These are phyloP conservation scores for Chionodraco myersi DNA, from an alignment of 2,113 vertebrate genomes.

Conservation along the genomic window DNA sequence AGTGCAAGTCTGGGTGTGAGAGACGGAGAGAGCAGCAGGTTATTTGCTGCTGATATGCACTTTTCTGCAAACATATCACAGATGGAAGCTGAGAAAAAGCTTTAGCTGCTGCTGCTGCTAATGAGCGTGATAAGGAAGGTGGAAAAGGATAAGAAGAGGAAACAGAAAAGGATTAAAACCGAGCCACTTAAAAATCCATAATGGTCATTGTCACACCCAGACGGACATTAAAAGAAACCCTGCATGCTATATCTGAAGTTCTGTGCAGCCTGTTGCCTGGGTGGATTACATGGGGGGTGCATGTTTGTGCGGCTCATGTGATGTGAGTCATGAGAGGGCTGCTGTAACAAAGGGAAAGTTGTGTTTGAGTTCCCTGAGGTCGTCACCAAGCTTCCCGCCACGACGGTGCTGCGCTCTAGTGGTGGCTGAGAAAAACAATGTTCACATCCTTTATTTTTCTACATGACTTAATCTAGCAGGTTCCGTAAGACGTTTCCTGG, in stretches of 20 bases:
- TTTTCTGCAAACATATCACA: constrained; percentile 36
- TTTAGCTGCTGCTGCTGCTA: constrained; percentile 9
- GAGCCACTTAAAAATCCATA: neutral
- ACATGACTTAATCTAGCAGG: neutral
- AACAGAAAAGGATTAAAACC: neutral
- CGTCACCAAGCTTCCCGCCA: neutral
- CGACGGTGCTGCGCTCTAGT: constrained; percentile 71
- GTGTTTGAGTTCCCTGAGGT: constrained; percentile 1
- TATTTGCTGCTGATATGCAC: constrained; percentile 42
- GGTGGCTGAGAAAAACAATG: constrained; percentile 1
- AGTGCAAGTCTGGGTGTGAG: neutral
- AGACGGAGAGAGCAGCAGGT: constrained; percentile 14
- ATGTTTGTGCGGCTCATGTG: constrained; percentile 50
- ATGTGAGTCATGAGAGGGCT: constrained; percentile 37
- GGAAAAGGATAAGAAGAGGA: neutral
- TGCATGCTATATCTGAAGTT: neutral
- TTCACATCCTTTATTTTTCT: neutral
- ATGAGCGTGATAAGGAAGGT: neutral
- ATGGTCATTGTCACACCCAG: neutral
- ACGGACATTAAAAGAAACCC: neutral
- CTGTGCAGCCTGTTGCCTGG: neutral
- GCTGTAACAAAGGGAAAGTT: constrained; percentile 27
- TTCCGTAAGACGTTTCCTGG: neutral
- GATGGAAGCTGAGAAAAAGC: constrained; percentile 10
- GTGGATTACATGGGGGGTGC: neutral